Evolutionary conservation across 2,797 vertebrate genomes (phyloP).

Genomic region (Platalea minor): DNA sequence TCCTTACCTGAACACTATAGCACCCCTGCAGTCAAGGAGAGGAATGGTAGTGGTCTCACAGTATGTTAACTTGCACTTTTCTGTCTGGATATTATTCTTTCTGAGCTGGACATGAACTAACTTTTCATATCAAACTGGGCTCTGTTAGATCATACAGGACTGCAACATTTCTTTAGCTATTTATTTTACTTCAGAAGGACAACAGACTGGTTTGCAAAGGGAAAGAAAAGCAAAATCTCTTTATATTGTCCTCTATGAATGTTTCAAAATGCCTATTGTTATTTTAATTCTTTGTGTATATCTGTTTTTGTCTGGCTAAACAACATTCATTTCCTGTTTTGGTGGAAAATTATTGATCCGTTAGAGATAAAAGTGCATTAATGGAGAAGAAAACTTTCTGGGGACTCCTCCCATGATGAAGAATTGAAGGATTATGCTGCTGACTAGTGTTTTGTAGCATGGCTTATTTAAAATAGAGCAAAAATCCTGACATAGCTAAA

Average conservation of each 20-base stretch:
- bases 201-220: not conserved
- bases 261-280: not conserved
- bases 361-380: not conserved
- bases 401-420: not conserved
- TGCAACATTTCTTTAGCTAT: not conserved
- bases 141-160: not conserved
- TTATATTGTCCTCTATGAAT: not conserved
- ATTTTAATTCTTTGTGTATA: not conserved
- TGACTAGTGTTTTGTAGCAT: constrained; percentile 8
- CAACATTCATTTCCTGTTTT: not conserved
- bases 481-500: constrained; percentile 39
- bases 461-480: not conserved
- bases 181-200: not conserved
- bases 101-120: not conserved
- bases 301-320: not conserved
- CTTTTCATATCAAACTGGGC: not conserved
- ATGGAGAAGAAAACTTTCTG: not conserved
- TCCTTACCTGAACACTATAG: not conserved
- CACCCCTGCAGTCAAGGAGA: not conserved
- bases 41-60: not conserved
- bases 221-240: not conserved
- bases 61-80: not conserved
- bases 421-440: not conserved
- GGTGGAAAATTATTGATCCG: not conserved
- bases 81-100: not conserved